These are phyloP conservation scores for Drosophila saltans DNA, from an alignment of 1,140 invertebrate genomes.

Conservation along the genomic window DNA sequence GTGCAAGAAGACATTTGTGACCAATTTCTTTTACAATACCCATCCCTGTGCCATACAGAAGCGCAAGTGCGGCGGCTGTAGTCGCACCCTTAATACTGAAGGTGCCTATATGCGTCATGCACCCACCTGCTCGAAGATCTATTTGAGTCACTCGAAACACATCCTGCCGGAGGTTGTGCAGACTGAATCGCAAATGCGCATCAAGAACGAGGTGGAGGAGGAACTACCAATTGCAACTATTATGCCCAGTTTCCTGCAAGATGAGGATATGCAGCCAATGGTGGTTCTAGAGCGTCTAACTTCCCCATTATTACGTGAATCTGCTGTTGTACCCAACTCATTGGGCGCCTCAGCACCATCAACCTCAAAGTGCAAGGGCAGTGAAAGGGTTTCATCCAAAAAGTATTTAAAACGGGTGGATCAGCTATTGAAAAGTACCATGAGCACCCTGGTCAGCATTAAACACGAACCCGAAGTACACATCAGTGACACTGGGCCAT, in stretches of 20 bases:
- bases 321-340: conserved; percentile 16
- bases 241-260: conserved; percentile 36
- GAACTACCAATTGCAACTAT: conserved; percentile 19
- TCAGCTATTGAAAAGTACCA: conserved; percentile 71
- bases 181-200: conserved; percentile 58
- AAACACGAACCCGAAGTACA: conserved; percentile 79
- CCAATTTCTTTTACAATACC: conserved; percentile 76
- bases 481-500: conserved; percentile 55
- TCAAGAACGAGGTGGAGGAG: conserved; percentile 72
- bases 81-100: conserved; percentile 50
- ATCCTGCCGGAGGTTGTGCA: conserved; percentile 60
- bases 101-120: conserved; percentile 66
- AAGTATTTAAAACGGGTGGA: conserved; percentile 77
- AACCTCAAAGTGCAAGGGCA: conserved; percentile 25
- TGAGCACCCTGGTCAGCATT: conserved; percentile 76
- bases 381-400: conserved; percentile 67
- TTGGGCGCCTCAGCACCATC: conserved; percentile 21
- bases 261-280: conserved; percentile 64
- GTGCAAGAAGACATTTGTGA: conserved; percentile 71
- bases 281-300: conserved; percentile 67
- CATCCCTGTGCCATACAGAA: conserved; percentile 75
- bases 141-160: conserved; percentile 71
- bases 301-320: conserved; percentile 51
- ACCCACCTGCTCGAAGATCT: conserved; percentile 66
- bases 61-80: conserved; percentile 73